Percentiles rank a stretch among this genome's conserved stretches.
Conservation (phyloP, 1,140 invertebrate genomes). For the Drosophila nigromelanica region DNA sequence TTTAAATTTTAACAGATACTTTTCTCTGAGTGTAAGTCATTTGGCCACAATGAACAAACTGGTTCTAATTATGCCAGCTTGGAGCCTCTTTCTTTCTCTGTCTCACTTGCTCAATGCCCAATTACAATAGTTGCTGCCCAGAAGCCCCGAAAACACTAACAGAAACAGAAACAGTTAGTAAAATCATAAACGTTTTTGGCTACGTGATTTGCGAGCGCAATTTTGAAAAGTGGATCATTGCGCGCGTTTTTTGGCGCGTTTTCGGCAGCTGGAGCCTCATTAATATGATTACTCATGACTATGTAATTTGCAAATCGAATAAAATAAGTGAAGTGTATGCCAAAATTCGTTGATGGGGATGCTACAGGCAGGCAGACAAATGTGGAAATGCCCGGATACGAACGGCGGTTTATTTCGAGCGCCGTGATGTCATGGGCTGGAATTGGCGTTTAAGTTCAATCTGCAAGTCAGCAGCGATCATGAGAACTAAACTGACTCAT, state of each 20-base stretch:
- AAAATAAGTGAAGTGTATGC: slow-evolving; percentile 58
- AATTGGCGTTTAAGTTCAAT: slow-evolving; percentile 44
- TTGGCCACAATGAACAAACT: slow-evolving; percentile 57
- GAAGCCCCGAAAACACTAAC: slow-evolving; percentile 32
- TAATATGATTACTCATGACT: slow-evolving; percentile 77
- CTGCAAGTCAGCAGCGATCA: slow-evolving; percentile 72
- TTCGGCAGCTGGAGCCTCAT: slow-evolving; percentile 49
- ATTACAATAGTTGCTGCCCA: slow-evolving; percentile 50
- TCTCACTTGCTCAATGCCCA: slow-evolving; percentile 9
- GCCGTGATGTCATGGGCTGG: slow-evolving; percentile 63
- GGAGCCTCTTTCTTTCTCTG: neutral
- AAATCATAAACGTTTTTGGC: slow-evolving; percentile 64
- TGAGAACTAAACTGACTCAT: slow-evolving; percentile 51
- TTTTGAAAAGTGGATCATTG: slow-evolving; percentile 73
- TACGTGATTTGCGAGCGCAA: slow-evolving; percentile 74
- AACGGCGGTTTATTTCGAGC: slow-evolving; percentile 51
- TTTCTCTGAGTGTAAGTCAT: neutral
- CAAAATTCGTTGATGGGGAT: slow-evolving; percentile 56
- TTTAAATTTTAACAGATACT: neutral
- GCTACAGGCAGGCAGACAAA: slow-evolving; percentile 30
- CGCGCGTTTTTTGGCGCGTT: slow-evolving; percentile 61
- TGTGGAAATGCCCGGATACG: slow-evolving; percentile 66
- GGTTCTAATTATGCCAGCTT: slow-evolving; percentile 74
- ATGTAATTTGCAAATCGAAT: slow-evolving; percentile 62
- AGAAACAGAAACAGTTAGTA: slow-evolving; percentile 62